A percentile compares a stretch with the other conserved stretches of the same genome.
Evolutionary conservation across 2,113 vertebrate genomes (phyloP).

Genomic region (Ophthalmolycus amberensis): DNA sequence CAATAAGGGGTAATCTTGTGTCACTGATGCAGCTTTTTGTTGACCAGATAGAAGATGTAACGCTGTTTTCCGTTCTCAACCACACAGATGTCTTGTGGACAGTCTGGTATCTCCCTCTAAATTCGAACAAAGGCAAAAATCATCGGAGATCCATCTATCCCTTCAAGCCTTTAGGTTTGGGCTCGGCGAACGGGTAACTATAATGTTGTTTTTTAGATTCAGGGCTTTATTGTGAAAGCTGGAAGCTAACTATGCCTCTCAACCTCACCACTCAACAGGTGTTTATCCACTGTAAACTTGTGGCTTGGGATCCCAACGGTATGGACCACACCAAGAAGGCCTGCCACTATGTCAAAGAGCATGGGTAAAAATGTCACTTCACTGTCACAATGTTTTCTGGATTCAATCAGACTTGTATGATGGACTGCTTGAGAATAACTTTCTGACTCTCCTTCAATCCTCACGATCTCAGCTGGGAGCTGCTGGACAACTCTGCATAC

Average conservation of each 20-base stretch:
- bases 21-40: neutral
- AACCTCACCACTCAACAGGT: slow-evolving; percentile 66
- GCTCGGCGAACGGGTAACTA: slow-evolving; percentile 68
- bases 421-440: neutral
- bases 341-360: slow-evolving; percentile 78
- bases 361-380: slow-evolving; percentile 57
- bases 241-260: neutral
- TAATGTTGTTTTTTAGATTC: neutral
- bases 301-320: slow-evolving; percentile 76
- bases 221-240: neutral
- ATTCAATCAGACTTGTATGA: neutral
- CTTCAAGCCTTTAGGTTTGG: slow-evolving; percentile 83
- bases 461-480: slow-evolving; percentile 71
- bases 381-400: neutral
- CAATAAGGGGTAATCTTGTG: slow-evolving; percentile 80
- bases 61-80: neutral
- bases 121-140: slow-evolving; percentile 70
- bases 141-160: slow-evolving; percentile 69
- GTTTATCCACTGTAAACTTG: slow-evolving; percentile 80
- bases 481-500: slow-evolving; percentile 70
- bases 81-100: slow-evolving; percentile 82
- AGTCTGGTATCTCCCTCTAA: slow-evolving; percentile 71
- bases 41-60: fast-evolving
- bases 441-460: neutral
- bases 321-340: slow-evolving; percentile 77